Evolutionary conservation across 2,797 vertebrate species (phyloP).

Genomic region (Netta rufina): DNA sequence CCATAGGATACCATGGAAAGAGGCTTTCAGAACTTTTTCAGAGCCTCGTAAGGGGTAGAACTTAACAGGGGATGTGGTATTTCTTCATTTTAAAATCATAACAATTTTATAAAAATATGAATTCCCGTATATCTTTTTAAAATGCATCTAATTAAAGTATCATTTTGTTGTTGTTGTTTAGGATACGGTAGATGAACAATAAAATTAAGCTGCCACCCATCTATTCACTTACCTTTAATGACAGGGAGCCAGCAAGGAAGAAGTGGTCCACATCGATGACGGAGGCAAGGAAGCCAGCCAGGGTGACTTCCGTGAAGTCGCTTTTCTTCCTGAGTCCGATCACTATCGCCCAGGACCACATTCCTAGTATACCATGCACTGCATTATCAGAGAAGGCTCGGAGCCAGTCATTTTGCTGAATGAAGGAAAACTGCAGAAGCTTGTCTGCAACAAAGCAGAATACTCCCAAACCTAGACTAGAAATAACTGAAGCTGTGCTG

Average conservation of each 20-base stretch:
- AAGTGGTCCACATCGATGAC: slow-evolving; percentile 96
- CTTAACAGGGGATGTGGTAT: neutral
- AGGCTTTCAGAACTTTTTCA: neutral
- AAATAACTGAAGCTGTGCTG: slow-evolving; percentile 88
- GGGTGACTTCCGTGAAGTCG: slow-evolving; percentile 89
- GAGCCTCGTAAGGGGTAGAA: neutral
- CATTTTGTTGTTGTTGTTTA: neutral
- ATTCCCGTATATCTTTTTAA: neutral
- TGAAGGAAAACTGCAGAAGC: slow-evolving; percentile 81
- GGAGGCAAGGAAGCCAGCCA: slow-evolving; percentile 92
- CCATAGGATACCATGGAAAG: fast-evolving
- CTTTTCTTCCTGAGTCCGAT: slow-evolving; percentile 91
- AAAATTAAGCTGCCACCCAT: neutral
- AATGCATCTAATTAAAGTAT: neutral
- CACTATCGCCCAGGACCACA: slow-evolving; percentile 96
- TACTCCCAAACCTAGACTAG: slow-evolving; percentile 87
- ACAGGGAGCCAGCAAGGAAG: slow-evolving; percentile 89
- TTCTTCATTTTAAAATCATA: neutral
- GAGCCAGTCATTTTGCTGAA: slow-evolving; percentile 91
- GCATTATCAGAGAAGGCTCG: slow-evolving; percentile 89
- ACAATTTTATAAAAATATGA: neutral
- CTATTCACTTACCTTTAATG: slow-evolving; percentile 85
- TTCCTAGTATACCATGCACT: slow-evolving; percentile 88
- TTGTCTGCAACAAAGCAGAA: slow-evolving; percentile 90
- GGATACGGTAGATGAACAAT: neutral